Percentiles rank a stretch among this genome's conserved stretches.
These are phyloP conservation scores for Orchesella cincta DNA, from an alignment of 1,140 invertebrate species.

Conservation along the genomic window DNA sequence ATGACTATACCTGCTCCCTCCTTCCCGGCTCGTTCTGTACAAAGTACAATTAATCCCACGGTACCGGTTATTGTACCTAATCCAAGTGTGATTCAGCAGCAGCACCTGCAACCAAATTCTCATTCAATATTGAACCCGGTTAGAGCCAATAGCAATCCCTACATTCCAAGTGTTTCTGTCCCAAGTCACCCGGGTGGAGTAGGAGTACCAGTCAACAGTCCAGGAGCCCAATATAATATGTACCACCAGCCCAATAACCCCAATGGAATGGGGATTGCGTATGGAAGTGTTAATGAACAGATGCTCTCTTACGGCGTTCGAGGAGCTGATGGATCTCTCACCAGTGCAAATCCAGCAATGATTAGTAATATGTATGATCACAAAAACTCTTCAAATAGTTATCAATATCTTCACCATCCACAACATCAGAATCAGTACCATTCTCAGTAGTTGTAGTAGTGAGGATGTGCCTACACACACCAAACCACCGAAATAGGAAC, in stretches of 20 bases:
- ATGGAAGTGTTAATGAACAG: constrained; percentile 4
- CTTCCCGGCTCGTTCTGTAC: constrained; percentile 25
- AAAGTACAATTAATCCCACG: constrained; percentile 30
- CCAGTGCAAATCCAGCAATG: constrained; percentile 7
- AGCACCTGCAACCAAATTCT: constrained; percentile 1
- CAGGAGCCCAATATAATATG: constrained; percentile 8
- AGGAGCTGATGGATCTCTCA: not conserved
- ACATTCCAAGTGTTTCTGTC: constrained; percentile 42
- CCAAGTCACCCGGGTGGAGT: not conserved
- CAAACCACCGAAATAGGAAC: too few species aligned
- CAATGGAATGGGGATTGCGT: not conserved
- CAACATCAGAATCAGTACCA: constrained; percentile 23
- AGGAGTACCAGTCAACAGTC: not conserved
- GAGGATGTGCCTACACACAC: too few species aligned
- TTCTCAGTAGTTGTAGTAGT: constrained; percentile 12
- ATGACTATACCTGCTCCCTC: constrained; percentile 30
- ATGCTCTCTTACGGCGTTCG: constrained; percentile 14
- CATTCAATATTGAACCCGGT: constrained; percentile 34
- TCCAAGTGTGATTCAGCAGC: constrained; percentile 25
- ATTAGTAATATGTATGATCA: constrained; percentile 12
- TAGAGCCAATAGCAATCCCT: constrained; percentile 42
- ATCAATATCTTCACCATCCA: constrained; percentile 5
- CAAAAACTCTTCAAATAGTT: not conserved
- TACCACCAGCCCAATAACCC: constrained; percentile 19
- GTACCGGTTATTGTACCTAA: constrained; percentile 28